phyloP scores from a whole-genome alignment of 1,140 invertebrate genomes.

The Drosophila albomicans region DNA sequence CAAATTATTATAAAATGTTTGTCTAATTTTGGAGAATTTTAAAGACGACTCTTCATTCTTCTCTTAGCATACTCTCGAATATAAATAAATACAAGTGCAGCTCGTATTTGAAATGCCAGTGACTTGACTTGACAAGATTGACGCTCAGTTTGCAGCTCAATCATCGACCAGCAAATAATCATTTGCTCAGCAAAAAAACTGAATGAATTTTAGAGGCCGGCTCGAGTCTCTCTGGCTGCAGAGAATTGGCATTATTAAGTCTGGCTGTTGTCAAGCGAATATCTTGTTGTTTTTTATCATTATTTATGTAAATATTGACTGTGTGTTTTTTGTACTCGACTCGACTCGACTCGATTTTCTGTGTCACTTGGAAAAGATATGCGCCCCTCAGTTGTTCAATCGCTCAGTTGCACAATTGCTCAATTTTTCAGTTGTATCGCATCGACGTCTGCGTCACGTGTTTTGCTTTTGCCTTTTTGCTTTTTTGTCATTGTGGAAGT shows the following conservation, averaged over 20 bases:
- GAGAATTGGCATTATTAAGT: slow-evolving; percentile 37
- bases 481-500: slow-evolving; percentile 47
- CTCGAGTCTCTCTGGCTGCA: not conserved
- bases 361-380: slow-evolving; percentile 56
- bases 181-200: slow-evolving; percentile 59
- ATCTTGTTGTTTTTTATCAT: slow-evolving; percentile 14
- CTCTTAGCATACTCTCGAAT: too few species aligned
- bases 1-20: not conserved
- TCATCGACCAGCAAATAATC: slow-evolving; percentile 30
- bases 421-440: slow-evolving; percentile 7
- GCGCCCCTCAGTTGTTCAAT: not conserved
- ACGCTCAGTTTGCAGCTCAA: not conserved
- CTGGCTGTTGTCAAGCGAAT: slow-evolving; percentile 67
- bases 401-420: slow-evolving; percentile 1
- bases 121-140: not conserved
- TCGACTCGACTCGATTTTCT: slow-evolving; percentile 61
- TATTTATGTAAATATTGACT: slow-evolving; percentile 19
- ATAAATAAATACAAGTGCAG: slow-evolving; percentile 5
- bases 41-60: not conserved
- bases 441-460: slow-evolving; percentile 63
- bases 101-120: slow-evolving; percentile 1
- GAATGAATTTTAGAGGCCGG: slow-evolving; percentile 30
- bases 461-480: slow-evolving; percentile 20
- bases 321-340: slow-evolving; percentile 18
- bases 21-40: not conserved